Evolutionary conservation across 1,140 invertebrate genomes (phyloP).

Genomic region (Macrobrachium nipponense): DNA sequence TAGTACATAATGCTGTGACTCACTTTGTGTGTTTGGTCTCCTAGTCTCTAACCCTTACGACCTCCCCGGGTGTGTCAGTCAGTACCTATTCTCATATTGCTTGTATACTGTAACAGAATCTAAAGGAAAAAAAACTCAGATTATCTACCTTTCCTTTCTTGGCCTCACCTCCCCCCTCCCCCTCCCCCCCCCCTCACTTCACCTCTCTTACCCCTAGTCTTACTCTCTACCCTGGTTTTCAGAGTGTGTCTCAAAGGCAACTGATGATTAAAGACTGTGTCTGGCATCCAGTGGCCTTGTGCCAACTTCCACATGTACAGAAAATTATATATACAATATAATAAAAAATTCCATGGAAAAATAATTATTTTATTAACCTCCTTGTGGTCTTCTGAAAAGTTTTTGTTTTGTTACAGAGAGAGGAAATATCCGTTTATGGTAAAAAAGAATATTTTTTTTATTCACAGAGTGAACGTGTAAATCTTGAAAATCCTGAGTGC

Average conservation of each 20-base stretch:
- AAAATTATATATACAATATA: constrained; percentile 56
- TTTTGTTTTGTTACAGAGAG: too few relatives aligned
- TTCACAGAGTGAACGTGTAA: too few relatives aligned
- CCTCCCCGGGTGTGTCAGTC: constrained; percentile 24
- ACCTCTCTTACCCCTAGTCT: background rate
- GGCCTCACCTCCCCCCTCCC: background rate
- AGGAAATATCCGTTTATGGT: too few relatives aligned
- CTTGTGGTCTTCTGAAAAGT: background rate
- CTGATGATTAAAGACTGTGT: constrained; percentile 38
- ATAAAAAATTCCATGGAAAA: constrained; percentile 39
- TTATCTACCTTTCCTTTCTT: background rate
- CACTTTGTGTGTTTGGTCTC: constrained; percentile 36
- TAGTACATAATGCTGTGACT: constrained; percentile 12
- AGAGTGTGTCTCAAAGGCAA: constrained; percentile 23
- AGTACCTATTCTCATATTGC: background rate
- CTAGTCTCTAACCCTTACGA: constrained; percentile 32
- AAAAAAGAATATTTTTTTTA: too few relatives aligned
- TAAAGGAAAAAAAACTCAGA: constrained; percentile 10
- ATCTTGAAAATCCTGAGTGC: too few relatives aligned
- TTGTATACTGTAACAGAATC: constrained; percentile 25
- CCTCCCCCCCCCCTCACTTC: background rate
- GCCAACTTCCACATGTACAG: constrained; percentile 62
- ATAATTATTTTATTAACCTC: background rate
- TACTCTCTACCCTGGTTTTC: constrained; percentile 18
- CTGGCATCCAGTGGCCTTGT: constrained; percentile 54